Percentiles rank a stretch among this genome's conserved stretches.
Evolutionary conservation across 1,140 invertebrate species (phyloP).

Genomic region (Xylocopa sonorina): DNA sequence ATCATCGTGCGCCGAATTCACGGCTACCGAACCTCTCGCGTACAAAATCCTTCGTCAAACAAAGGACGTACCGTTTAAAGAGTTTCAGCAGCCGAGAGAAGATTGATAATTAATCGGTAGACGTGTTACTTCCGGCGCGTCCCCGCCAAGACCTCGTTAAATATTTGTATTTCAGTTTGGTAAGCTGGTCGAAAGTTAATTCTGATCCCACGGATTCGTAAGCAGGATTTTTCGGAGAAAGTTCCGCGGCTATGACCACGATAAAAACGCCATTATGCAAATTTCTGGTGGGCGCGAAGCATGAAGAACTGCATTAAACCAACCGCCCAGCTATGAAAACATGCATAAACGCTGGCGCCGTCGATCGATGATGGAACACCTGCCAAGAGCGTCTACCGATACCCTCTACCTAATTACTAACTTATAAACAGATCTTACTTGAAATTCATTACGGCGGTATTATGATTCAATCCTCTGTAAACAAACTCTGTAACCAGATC

Average conservation of each 20-base stretch:
- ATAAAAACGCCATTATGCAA: constrained; percentile 28
- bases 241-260: not conserved
- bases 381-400: not conserved
- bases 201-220: not conserved
- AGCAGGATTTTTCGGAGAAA: not conserved
- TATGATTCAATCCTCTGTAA: too few relatives aligned
- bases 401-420: too few relatives aligned
- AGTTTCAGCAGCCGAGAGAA: too few relatives aligned
- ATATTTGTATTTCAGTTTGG: constrained; percentile 1
- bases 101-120: not conserved
- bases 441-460: too few relatives aligned
- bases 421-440: not conserved
- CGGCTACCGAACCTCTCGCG: not conserved
- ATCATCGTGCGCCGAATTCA: constrained; percentile 20
- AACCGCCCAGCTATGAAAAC: not conserved
- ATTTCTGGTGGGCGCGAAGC: not conserved
- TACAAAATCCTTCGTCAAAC: constrained; percentile 22
- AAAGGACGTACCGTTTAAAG: constrained; percentile 10
- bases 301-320: constrained; percentile 4
- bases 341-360: not conserved
- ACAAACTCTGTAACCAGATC: not conserved
- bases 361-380: not conserved
- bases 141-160: not conserved
- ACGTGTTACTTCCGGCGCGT: not conserved
- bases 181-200: not conserved